Evolutionary conservation across 2,113 vertebrate species (phyloP), one percentile per base, ranked within the genome.

Genomic region (Lutjanus erythropterus): DNA sequence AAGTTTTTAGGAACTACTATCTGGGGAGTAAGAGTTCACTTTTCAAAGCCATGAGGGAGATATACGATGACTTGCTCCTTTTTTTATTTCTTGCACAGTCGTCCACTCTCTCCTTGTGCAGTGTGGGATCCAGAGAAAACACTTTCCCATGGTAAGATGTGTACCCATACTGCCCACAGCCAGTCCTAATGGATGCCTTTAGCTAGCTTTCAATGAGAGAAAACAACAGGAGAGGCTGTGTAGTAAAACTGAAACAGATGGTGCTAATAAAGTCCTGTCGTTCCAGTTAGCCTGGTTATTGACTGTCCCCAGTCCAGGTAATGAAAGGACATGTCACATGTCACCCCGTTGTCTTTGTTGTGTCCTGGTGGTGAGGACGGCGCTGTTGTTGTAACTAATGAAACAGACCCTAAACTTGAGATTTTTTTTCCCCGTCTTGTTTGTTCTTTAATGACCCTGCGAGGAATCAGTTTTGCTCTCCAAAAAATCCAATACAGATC

Each of bases 191-290:
- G 82, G 91, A 85, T 78, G 88, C 78, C 87, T 88, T 87, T 53
- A 93, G 92, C 83, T 41, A 56, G 78, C 66, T 88, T 86, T 79
- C 91, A 91, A 81, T 90, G 86, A 88, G 79, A 73, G 69, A 78
- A 88, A 91, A 91, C 90, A 92, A 88, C 80, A 88, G 75, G 84
- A 92, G 82, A 91, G 84, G 77, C 75, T 81, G 71, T 70, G 62
- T 68, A 86, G 86, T 87, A 91, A 94, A 94, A 88, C 89, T 66
- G 79, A 92, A 95, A 87, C 94, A 95, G 92, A 93, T 95, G 94
- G 82, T n/a, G 35, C 84, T 93, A 91, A 93, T 93, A 91, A 93
- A 93, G 86, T 87, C 66, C 79, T 83, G 58, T 81, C 64, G 41
- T 83, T 84, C 78, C 89, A 75, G 87, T 81, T 68, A 42, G 70